Evolutionary conservation across 2,888 invertebrate species (phyloP), one percentile per base, ranked within the genome.

Genomic region (Oscheius sp.): DNA sequence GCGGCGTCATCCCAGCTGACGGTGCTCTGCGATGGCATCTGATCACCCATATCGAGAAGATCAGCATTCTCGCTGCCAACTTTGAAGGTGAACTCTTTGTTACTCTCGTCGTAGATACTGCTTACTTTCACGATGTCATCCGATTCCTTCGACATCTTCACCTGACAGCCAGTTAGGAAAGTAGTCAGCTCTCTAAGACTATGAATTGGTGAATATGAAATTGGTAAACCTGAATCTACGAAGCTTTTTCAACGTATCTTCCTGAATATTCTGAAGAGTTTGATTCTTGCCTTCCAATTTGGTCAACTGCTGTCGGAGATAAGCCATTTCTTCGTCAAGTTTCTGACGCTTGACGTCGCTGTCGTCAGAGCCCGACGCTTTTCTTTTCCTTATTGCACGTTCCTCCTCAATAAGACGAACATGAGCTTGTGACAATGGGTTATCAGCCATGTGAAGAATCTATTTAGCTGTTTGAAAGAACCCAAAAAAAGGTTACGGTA

Each of bases 101-200:
- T 59, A 10, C 66, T 73, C 21, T 70, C 76, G 48, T 79, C 80
- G 59, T 78, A 80, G 60, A 79, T 76, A 66, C 80, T 82, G 58
- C 77, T 74, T n/a, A 80, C 80, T 9, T 74, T 58, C 32, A 77
- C 77, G 13, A 79, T 73, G 5, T 80, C 82, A 32, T 80, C 79
- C 13, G 80, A 79, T 3, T 76, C 63, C 58, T 82, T 79, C 47
- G 78, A 78, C 55, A 81, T 59, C 50, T 83, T 83, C 65, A 83
- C 75, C 57, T 83, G 79, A 11, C 76, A 78, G 11, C 83, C 83
- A 9, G 81, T 81, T 32, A 83, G 57, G 11, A 77, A 79, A 21
- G 79, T 68, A 9, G 76, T 76, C 11, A 76, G 66, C 70, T 79
- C 78, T 11, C 83, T 76, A 57, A 53, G 76, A 37, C 29, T 1